Conservation (phyloP, 92 coral and sea anemone genomes). For the Epizoanthus ramosus region DNA sequence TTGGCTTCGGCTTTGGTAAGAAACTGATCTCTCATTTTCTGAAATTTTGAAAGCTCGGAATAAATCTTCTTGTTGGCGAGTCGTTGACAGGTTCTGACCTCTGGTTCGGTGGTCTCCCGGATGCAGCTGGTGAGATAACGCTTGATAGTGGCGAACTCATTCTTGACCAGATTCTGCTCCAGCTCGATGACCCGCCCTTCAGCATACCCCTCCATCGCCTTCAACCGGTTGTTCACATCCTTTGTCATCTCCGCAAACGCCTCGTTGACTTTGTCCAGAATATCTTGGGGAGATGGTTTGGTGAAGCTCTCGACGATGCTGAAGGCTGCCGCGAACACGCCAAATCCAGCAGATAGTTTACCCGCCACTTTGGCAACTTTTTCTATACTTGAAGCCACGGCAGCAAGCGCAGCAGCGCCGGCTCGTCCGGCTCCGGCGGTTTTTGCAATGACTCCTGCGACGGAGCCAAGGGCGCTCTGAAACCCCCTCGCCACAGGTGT, state of each 20-base stretch:
- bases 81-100: slow-evolving; percentile 5
- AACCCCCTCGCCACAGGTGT: slow-evolving; percentile 15
- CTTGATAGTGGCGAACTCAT: background rate
- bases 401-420: too few species aligned
- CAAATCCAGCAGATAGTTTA: slow-evolving; percentile 1
- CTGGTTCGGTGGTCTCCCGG: background rate
- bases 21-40: background rate
- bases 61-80: background rate
- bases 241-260: slow-evolving; percentile 21
- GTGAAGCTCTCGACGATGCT: background rate
- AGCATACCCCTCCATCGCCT: slow-evolving; percentile 3
- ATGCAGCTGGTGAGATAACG: slow-evolving; percentile 21
- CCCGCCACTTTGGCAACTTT: background rate
- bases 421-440: background rate
- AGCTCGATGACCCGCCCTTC: slow-evolving; percentile 12
- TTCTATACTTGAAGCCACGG: background rate
- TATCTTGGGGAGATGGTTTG: background rate
- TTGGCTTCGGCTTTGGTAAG: background rate
- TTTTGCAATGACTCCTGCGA: background rate
- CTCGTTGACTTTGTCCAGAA: background rate
- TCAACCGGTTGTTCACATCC: slow-evolving; percentile 17
- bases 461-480: background rate
- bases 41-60: slow-evolving; percentile 5
- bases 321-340: background rate
- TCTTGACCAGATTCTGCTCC: background rate